Percentiles rank a stretch among this genome's conserved stretches.
Conservation (phyloP, 2,113 vertebrate species). For the Cinclus mexicanus region DNA sequence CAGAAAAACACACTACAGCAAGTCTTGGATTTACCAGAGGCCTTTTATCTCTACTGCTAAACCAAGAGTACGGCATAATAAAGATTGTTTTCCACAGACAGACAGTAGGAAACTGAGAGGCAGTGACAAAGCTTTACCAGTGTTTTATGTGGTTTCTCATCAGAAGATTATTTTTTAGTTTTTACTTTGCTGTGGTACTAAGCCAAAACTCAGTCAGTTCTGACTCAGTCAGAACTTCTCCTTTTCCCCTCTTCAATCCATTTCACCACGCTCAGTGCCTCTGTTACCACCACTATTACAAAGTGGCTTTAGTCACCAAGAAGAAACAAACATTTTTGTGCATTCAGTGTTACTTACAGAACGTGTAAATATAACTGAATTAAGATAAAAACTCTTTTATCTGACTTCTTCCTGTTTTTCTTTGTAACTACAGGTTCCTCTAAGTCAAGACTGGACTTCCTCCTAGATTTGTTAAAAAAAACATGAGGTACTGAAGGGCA, state of each 20-base stretch:
- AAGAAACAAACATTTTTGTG: neutral
- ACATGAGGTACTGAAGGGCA: neutral
- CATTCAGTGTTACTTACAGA: neutral
- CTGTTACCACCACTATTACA: neutral
- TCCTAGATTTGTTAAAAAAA: neutral
- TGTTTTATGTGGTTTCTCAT: slow-evolving; percentile 26
- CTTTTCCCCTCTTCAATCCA: neutral
- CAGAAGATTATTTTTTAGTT: neutral
- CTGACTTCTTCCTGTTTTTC: neutral
- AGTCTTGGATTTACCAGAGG: neutral
- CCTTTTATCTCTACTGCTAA: neutral
- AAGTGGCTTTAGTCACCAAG: neutral
- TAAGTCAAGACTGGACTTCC: neutral
- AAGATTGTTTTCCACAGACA: neutral
- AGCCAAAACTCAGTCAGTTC: neutral
- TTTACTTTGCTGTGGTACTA: neutral
- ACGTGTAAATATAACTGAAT: neutral
- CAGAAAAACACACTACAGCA: neutral
- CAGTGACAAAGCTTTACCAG: neutral
- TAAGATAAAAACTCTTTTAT: neutral
- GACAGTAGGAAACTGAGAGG: neutral
- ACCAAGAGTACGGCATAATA: neutral
- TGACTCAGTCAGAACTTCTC: neutral
- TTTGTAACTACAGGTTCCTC: neutral
- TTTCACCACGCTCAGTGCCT: neutral